Evolutionary conservation across 2,797 vertebrate genomes (phyloP).

Genomic region (Ctenopoma kingsleyae): DNA sequence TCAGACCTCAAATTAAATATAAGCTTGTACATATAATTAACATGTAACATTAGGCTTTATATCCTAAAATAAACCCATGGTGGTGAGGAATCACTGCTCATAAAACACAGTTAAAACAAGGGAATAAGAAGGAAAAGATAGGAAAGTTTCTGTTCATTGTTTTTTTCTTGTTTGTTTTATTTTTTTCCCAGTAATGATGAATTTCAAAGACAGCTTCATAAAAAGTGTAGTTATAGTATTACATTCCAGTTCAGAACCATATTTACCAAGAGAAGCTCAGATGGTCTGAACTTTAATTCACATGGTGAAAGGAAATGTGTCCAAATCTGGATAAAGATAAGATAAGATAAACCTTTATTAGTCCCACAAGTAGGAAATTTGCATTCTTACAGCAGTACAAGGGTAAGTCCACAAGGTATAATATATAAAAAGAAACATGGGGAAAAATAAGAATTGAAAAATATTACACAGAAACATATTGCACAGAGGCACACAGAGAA

Average conservation of each 20-base stretch:
- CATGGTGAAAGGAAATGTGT: conserved; percentile 16
- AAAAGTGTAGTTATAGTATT: not conserved
- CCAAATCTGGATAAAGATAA: conserved; percentile 25
- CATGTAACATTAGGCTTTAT: conserved; percentile 42
- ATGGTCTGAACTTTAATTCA: conserved; percentile 1
- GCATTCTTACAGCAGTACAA: no score
- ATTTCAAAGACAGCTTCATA: conserved; percentile 15
- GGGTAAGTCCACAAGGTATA: no score
- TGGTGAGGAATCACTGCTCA: conserved; percentile 40
- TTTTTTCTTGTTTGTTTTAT: no score
- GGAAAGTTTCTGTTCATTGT: no score
- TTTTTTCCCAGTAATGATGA: conserved; percentile 1
- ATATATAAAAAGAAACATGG: no score
- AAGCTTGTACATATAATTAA: conserved; percentile 44
- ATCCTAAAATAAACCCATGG: conserved; percentile 39
- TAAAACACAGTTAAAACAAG: conserved; percentile 15
- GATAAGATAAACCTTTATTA: no score
- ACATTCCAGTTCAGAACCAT: not conserved
- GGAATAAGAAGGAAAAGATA: not conserved
- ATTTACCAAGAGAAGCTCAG: not conserved
- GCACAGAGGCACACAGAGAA: no score
- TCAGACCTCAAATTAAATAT: conserved; percentile 46
- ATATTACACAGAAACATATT: no score
- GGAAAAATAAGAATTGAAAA: no score
- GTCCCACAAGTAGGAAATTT: no score